Base-by-base conservation (phyloP, 2,888 invertebrate species). In the Pegoplata infirma region DNA sequence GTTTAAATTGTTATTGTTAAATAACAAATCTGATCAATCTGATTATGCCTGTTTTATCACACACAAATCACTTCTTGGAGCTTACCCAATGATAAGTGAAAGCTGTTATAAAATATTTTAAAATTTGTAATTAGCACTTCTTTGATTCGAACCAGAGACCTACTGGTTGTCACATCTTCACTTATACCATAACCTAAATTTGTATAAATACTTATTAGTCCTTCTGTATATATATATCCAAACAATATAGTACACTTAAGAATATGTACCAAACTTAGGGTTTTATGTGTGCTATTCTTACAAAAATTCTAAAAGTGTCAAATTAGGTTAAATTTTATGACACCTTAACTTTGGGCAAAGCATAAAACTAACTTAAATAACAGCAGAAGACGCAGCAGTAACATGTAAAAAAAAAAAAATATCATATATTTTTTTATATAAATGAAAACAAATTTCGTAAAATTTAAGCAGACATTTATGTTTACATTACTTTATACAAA, bases 271-370 rank as follows among this genome's bases (percentile, higher is more conserved):
- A 75, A 61, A 56, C 32, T 61, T 61, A 25, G 68, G 47, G 61
- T 32, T 75, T 61, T 74, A 67, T 61, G 53, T 58, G 58, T 21
- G 16, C 28, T 14, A 59, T n/a, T 19, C 32, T 82, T 83, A 84
- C 82, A 84, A 16, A 58, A 44, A 51, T 3, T 47, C 28, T 44
- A 53, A 74, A 68, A 67, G 59, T 87, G 86, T 84, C 85, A 86
- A 87, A 86, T 86, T 87, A 86, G 86, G 86, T 85, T 86, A 86
- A 85, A 87, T 85, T 85, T 85, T 85, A 85, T 87, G 84, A 85
- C 85, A 86, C 83, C 81, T 78, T 28, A 16, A 56, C 32, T 69
- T 64, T 58, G 25, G 10, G 17, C 51, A 17, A n/a, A 44, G 44
- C 55, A 74, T 23, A 32, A 36, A 56, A 75, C 25, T 40, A 51